phyloP scores from a whole-genome alignment of 30 jellyfish, hydroid and myxozoan species.

The Calvadosia cruxmelitensis region DNA sequence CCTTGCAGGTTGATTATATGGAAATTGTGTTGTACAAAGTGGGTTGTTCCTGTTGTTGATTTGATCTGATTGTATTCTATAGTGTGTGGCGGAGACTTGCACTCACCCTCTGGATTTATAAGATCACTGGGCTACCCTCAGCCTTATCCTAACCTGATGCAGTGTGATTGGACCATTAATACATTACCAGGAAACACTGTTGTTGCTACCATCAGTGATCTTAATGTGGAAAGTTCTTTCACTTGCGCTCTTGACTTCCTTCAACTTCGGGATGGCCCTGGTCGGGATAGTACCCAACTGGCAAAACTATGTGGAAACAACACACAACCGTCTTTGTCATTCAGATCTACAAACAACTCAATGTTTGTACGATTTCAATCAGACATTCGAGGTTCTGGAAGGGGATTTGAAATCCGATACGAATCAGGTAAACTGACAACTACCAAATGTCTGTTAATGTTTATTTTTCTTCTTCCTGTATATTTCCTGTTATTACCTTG shows the following conservation, averaged over 20 bases:
- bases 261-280: slow-evolving; percentile 34
- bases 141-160: slow-evolving; percentile 29
- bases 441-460: too few species aligned
- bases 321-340: background rate
- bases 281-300: slow-evolving; percentile 9
- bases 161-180: slow-evolving; percentile 49
- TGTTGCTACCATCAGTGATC: slow-evolving; percentile 21
- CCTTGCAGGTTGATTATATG: too few species aligned
- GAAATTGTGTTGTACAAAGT: too few species aligned
- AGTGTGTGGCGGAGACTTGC: slow-evolving; percentile 78
- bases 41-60: too few species aligned
- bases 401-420: slow-evolving; percentile 39
- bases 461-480: too few species aligned
- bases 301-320: slow-evolving; percentile 44
- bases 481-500: too few species aligned
- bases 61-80: too few species aligned
- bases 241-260: slow-evolving; percentile 38
- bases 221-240: slow-evolving; percentile 30
- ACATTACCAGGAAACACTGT: slow-evolving; percentile 43
- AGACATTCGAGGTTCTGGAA: slow-evolving; percentile 14
- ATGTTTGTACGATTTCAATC: slow-evolving; percentile 16
- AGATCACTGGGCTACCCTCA: slow-evolving; percentile 59
- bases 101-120: slow-evolving; percentile 41
- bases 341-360: slow-evolving; percentile 30
- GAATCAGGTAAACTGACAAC: slow-evolving; percentile 28